Evolutionary conservation across 2,113 vertebrate species (phyloP).

Genomic region (Centropus unirufus): DNA sequence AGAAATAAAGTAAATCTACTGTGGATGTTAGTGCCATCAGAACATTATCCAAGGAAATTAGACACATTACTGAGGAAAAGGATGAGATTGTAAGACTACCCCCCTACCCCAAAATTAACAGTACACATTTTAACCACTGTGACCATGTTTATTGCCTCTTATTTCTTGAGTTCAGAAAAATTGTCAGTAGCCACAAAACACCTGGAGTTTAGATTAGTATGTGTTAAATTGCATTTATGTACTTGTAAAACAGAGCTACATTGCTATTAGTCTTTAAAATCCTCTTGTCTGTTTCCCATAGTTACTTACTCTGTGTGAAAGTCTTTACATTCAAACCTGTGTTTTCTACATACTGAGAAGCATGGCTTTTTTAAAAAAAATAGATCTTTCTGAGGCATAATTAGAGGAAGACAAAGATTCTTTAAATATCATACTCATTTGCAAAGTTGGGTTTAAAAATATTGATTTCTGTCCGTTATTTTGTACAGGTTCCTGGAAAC

Average conservation of each 20-base stretch:
- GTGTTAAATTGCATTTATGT: slow-evolving; percentile 60
- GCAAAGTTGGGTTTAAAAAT: background rate
- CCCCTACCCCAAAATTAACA: slow-evolving; percentile 20
- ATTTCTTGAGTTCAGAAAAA: slow-evolving; percentile 26
- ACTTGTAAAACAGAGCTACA: slow-evolving; percentile 26
- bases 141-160: background rate
- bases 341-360: background rate
- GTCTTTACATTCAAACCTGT: background rate
- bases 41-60: slow-evolving; percentile 39
- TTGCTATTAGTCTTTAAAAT: background rate
- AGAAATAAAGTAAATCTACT: slow-evolving; percentile 40
- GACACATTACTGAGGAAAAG: slow-evolving; percentile 11
- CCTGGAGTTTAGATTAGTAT: slow-evolving; percentile 20
- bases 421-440: background rate
- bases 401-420: background rate
- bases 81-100: background rate
- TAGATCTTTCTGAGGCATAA: background rate
- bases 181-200: slow-evolving; percentile 56
- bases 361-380: background rate
- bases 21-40: slow-evolving; percentile 16
- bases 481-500: background rate
- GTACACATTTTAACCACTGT: background rate
- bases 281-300: background rate
- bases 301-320: background rate
- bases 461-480: background rate